Percentiles rank a stretch among this genome's conserved stretches.
These are phyloP conservation scores for Cheirogaleus medius DNA, from an alignment of 2,113 vertebrate genomes.

Conservation along the genomic window DNA sequence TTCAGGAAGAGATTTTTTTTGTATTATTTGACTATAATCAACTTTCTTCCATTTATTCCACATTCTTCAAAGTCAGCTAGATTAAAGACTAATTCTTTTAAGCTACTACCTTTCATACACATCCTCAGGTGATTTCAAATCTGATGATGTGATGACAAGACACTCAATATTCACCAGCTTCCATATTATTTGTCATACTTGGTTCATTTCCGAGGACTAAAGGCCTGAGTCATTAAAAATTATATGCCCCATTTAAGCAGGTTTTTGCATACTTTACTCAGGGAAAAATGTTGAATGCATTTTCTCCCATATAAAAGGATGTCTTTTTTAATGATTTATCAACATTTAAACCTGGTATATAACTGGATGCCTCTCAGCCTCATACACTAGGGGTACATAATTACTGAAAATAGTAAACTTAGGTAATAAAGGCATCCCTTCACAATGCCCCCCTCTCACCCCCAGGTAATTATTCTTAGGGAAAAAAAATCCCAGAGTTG, in stretches of 20 bases:
- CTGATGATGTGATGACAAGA: slow-evolving; percentile 69
- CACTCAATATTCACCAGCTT: slow-evolving; percentile 73
- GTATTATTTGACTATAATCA: slow-evolving; percentile 63
- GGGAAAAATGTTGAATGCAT: slow-evolving; percentile 81
- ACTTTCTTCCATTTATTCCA: slow-evolving; percentile 63
- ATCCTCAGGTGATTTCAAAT: slow-evolving; percentile 78
- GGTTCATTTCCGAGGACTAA: slow-evolving; percentile 86
- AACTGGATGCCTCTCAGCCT: slow-evolving; percentile 49
- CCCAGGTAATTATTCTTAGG: not conserved
- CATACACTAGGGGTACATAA: not conserved
- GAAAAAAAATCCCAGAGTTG: not conserved
- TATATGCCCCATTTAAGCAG: slow-evolving; percentile 88
- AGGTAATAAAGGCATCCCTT: not conserved
- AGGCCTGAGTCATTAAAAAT: slow-evolving; percentile 87
- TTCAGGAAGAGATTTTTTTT: slow-evolving; percentile 24
- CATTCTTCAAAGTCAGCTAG: slow-evolving; percentile 61
- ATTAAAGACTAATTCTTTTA: slow-evolving; percentile 50
- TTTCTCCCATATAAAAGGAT: slow-evolving; percentile 75
- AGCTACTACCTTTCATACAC: slow-evolving; percentile 65
- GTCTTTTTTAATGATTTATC: slow-evolving; percentile 78
- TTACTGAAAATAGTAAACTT: slow-evolving; percentile 36
- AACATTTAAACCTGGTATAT: slow-evolving; percentile 65
- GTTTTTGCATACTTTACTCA: slow-evolving; percentile 86
- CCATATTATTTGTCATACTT: slow-evolving; percentile 84
- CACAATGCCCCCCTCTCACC: not conserved